Evolutionary conservation across 2,113 vertebrate genomes (phyloP).

Genomic region (Raphicerus campestris): DNA sequence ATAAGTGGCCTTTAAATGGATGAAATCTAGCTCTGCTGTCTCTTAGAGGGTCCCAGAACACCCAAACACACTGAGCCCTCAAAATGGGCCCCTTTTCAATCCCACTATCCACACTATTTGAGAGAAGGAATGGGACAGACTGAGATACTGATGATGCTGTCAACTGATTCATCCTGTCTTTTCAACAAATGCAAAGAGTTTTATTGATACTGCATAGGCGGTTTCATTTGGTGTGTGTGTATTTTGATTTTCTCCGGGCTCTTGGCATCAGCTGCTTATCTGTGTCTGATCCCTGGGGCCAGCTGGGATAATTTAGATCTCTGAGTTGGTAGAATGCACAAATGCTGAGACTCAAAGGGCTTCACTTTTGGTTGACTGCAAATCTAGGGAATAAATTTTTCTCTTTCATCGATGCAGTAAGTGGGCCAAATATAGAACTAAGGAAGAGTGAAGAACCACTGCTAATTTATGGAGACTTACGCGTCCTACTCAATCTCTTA

Average conservation of each 20-base stretch:
- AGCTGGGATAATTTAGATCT: not conserved
- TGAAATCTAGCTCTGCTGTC: slow-evolving; percentile 70
- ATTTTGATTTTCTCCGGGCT: not conserved
- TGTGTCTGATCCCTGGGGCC: not conserved
- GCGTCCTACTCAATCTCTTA: not conserved
- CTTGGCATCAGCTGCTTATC: not conserved
- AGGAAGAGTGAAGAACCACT: not conserved
- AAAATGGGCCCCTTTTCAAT: slow-evolving; percentile 78
- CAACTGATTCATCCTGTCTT: slow-evolving; percentile 75
- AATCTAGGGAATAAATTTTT: not conserved
- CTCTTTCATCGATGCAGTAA: not conserved
- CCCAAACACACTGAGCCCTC: slow-evolving; percentile 72
- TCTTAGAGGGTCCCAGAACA: slow-evolving; percentile 83
- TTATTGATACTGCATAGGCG: not conserved
- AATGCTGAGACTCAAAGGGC: not conserved
- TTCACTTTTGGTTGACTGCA: not conserved
- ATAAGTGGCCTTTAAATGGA: slow-evolving; percentile 83
- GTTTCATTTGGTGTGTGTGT: not conserved
- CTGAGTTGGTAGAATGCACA: not conserved
- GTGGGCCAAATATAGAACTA: not conserved
- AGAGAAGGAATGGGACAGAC: slow-evolving; percentile 75
- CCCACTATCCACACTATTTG: slow-evolving; percentile 80
- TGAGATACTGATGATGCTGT: slow-evolving; percentile 72
- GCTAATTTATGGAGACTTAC: not conserved
- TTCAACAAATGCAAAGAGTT: not conserved